These are phyloP conservation scores for Poecilus cupreus DNA, from an alignment of 2,888 invertebrate genomes.

Conservation along the genomic window DNA sequence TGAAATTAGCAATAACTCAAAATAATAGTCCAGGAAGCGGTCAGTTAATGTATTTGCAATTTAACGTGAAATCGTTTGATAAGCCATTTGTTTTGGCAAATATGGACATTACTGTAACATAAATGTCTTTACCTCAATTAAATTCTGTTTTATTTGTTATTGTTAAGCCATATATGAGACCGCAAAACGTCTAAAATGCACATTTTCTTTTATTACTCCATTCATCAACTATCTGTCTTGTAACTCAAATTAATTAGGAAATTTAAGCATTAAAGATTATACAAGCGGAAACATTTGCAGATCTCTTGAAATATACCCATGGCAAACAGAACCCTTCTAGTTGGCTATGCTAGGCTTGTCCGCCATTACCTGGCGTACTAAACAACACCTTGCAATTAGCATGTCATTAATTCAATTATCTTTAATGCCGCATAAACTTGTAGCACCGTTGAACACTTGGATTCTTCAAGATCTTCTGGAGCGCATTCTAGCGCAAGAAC, in stretches of 20 bases:
- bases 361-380: constrained; percentile 11
- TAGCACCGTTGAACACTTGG: constrained; percentile 7
- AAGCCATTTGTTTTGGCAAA: neutral
- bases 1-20: neutral
- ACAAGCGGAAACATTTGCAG: neutral
- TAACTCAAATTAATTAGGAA: neutral
- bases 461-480: neutral
- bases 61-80: neutral
- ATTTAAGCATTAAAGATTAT: too few species aligned
- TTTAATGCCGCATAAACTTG: constrained; percentile 9
- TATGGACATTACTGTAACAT: neutral
- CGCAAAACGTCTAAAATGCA: neutral
- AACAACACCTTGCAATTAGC: constrained; percentile 28
- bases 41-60: neutral
- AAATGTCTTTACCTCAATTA: neutral
- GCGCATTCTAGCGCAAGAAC: neutral
- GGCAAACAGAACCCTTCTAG: neutral
- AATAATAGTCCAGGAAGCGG: too few species aligned
- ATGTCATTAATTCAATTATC: constrained; percentile 42
- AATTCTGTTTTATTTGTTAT: constrained; percentile 48
- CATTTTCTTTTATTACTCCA: neutral
- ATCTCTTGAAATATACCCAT: constrained; percentile 9
- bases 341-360: neutral
- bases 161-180: constrained; percentile 6
- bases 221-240: neutral